phyloP scores from a whole-genome alignment of 2,113 vertebrate species.

The Sorex fumeus region DNA sequence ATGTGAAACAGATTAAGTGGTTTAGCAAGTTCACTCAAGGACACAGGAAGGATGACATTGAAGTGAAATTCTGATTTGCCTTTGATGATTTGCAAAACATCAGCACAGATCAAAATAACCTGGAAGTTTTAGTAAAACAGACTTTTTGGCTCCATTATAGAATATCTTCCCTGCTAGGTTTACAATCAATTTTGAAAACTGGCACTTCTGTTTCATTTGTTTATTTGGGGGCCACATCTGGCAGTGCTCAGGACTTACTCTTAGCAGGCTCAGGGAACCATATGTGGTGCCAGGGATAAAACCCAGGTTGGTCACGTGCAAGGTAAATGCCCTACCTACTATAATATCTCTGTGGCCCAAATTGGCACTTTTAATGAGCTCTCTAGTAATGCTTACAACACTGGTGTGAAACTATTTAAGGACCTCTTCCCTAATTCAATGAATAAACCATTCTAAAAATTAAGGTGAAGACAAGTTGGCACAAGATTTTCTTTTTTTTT shows the following conservation, averaged over 20 bases:
- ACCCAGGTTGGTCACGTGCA: too few species aligned
- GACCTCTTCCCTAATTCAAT: neutral
- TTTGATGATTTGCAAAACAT: neutral
- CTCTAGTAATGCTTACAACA: neutral
- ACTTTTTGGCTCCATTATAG: neutral
- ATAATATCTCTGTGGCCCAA: too few species aligned
- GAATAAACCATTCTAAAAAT: neutral
- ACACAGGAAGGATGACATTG: neutral
- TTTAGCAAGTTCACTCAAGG: neutral
- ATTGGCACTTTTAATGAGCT: neutral
- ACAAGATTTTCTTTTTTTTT: neutral
- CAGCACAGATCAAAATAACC: neutral
- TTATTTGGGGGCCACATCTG: too few species aligned
- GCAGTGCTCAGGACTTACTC: too few species aligned
- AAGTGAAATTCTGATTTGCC: neutral
- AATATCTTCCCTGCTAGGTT: neutral
- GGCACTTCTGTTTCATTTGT: neutral
- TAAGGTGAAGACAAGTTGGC: neutral
- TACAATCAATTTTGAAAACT: neutral
- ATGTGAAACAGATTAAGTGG: conserved; percentile 42
- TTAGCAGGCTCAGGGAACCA: too few species aligned
- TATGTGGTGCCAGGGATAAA: too few species aligned
- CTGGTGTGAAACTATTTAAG: neutral
- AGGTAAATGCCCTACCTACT: too few species aligned
- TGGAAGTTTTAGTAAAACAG: neutral